phyloP scores from a whole-genome alignment of 2,113 vertebrate species.

The Neogobius melanostomus region DNA sequence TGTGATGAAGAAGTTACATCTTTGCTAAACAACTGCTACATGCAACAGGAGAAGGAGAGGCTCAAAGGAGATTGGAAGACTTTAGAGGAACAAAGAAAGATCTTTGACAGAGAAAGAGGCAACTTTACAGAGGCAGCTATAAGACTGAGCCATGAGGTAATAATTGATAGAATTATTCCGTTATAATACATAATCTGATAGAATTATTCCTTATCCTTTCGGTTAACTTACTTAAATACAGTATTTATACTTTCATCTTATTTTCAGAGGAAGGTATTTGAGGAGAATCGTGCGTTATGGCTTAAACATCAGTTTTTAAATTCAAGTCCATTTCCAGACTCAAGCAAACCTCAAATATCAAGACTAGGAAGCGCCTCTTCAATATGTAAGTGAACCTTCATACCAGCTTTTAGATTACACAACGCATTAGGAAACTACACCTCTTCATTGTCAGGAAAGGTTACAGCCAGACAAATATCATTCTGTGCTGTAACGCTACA shows the following conservation, averaged over 20 bases:
- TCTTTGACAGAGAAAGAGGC: constrained; percentile 90
- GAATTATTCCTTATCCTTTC: no score
- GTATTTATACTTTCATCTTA: not conserved
- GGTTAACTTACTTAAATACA: not conserved
- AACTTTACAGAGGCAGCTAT: constrained; percentile 97
- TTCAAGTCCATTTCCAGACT: constrained; percentile 84
- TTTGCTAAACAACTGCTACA: constrained; percentile 85
- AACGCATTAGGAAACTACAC: not conserved
- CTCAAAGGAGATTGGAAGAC: constrained; percentile 89
- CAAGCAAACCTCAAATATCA: constrained; percentile 77
- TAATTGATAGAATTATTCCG: not conserved
- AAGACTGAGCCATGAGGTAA: constrained; percentile 92
- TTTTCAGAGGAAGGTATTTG: constrained; percentile 88
- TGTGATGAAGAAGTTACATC: constrained; percentile 87
- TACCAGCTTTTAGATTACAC: no score
- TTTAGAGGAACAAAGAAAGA: constrained; percentile 89
- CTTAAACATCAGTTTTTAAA: constrained; percentile 95
- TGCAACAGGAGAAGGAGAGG: constrained; percentile 88
- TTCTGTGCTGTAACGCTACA: no score
- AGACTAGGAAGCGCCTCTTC: constrained; percentile 85
- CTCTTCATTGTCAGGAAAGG: not conserved
- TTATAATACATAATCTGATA: constrained; percentile 11
- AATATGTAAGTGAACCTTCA: constrained; percentile 77
- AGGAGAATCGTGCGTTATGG: constrained; percentile 91
- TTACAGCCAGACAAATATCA: no score